Conservation (phyloP, 2,797 vertebrate genomes). For the Gouania willdenowi region DNA sequence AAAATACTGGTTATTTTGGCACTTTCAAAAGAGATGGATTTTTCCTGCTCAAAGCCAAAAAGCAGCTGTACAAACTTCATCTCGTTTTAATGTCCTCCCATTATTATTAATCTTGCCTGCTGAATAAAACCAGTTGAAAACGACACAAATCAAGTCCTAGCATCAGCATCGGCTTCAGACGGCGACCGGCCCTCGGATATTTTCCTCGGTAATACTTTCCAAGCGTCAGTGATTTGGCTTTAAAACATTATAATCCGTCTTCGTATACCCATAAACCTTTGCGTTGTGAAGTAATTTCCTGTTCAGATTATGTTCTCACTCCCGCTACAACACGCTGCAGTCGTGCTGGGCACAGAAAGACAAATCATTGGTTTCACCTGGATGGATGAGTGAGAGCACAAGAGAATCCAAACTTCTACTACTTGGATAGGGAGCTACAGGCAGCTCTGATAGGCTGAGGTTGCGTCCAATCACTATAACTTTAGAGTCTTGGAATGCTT, state of each 20-base stretch:
- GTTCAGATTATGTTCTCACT: constrained; percentile 59
- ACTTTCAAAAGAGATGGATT: constrained; percentile 13
- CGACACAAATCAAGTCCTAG: constrained; percentile 36
- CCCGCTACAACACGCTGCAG: constrained; percentile 38
- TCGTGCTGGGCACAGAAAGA: constrained; percentile 16
- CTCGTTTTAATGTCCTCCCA: constrained; percentile 37
- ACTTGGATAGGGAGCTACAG: too few species aligned
- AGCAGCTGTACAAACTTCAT: constrained; percentile 35
- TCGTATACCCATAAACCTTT: constrained; percentile 62
- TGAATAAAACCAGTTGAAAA: constrained; percentile 34
- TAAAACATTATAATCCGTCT: constrained; percentile 63
- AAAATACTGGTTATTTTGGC: constrained; percentile 18
- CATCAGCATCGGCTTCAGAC: constrained; percentile 46
- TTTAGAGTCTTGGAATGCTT: too few species aligned
- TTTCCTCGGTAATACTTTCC: constrained; percentile 54
- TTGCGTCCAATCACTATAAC: too few species aligned
- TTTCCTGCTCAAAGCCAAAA: constrained; percentile 19
- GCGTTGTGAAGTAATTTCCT: constrained; percentile 66
- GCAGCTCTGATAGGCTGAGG: too few species aligned
- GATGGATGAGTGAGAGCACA: not conserved
- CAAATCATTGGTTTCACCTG: constrained; percentile 7
- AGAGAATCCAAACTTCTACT: too few species aligned
- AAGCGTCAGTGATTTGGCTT: constrained; percentile 61
- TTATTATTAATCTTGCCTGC: constrained; percentile 46
- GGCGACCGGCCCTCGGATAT: constrained; percentile 41